These are phyloP conservation scores for Zaprionus lachaisei DNA, from an alignment of 1,140 invertebrate species.

Conservation along the genomic window DNA sequence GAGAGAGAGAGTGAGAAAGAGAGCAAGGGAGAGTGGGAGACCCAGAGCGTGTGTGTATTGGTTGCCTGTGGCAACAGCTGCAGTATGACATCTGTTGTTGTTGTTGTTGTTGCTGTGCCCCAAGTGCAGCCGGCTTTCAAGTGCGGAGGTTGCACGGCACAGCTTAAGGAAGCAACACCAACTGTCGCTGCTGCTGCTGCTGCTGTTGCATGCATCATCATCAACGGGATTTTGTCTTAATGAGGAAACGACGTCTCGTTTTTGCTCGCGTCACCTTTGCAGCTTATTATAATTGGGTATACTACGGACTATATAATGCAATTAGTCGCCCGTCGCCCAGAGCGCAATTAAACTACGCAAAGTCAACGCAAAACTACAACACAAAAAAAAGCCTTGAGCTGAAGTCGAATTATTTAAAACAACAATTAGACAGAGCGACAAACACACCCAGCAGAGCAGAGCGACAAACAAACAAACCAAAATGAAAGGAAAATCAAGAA, in stretches of 20 bases:
- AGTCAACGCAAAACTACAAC: slow-evolving; percentile 7
- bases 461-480: slow-evolving; percentile 45
- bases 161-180: slow-evolving; percentile 66
- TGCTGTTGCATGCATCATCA: slow-evolving; percentile 58
- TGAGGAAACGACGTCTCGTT: slow-evolving; percentile 59
- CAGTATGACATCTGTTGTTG: slow-evolving; percentile 38
- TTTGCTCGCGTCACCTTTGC: slow-evolving; percentile 38
- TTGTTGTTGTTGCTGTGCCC: slow-evolving; percentile 11
- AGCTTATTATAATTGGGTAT: slow-evolving; percentile 44
- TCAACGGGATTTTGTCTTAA: slow-evolving; percentile 30
- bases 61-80: slow-evolving; percentile 34
- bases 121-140: slow-evolving; percentile 51
- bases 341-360: slow-evolving; percentile 7
- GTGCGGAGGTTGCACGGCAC: slow-evolving; percentile 60
- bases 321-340: slow-evolving; percentile 24
- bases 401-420: slow-evolving; percentile 70
- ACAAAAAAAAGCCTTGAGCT: slow-evolving; percentile 23
- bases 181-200: slow-evolving; percentile 26
- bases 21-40: not conserved
- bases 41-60: not conserved
- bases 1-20: not conserved
- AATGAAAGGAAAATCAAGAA: slow-evolving; percentile 49
- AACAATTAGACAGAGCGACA: slow-evolving; percentile 51
- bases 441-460: slow-evolving; percentile 59
- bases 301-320: slow-evolving; percentile 30